Evolutionary conservation across 64 coral and sea anemone genomes (phyloP), one percentile per base, ranked within the genome.

Genomic region (Pocillopora verrucosa): DNA sequence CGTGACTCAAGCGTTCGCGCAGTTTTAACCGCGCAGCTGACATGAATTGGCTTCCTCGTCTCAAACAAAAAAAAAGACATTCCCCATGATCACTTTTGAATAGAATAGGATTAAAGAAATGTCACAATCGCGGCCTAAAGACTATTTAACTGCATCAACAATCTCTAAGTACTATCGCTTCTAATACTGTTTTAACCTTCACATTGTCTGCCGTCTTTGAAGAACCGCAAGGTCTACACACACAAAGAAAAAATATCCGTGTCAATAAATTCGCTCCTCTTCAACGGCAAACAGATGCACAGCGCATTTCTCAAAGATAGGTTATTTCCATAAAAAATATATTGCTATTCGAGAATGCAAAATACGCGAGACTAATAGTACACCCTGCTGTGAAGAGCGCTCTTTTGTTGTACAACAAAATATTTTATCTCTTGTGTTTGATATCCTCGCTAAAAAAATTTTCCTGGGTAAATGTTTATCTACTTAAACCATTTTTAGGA

Each of bases 61-160:
- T 11, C 1, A 2, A 4, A 11, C 2, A 0, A 56, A 25, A 56
- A 56, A 60, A 61, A 34, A 56, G 56, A 72, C 41, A 51, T 51
- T 85, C 65, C n/a, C 6, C 19, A 13, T n/a, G 82, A 85, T 72
- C 82, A 36, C 38, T 24, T 11, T 58, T 85, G 64, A 25, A 85
- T 58, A 72, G 82, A 65, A 85, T 85, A 57, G 72, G 30, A 37
- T 25, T 11, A 20, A 72, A 85, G 64, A 72, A 85, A 70, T 56
- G 63, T 63, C 79, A 61, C 60, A 81, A 61, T 62, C 59, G 24
- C 30, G 79, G 34, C 60, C 22, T 81, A 81, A 81, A 81, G 15
- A 59, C 58, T 34, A 25, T 81, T 81, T 63, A 81, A 60, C 57
- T 26, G 16, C 24, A 62, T 81, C 58, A 70, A 30, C 57, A 81